These are phyloP conservation scores for Danionella dracula DNA, from an alignment of 2,797 vertebrate species.

Conservation along the genomic window DNA sequence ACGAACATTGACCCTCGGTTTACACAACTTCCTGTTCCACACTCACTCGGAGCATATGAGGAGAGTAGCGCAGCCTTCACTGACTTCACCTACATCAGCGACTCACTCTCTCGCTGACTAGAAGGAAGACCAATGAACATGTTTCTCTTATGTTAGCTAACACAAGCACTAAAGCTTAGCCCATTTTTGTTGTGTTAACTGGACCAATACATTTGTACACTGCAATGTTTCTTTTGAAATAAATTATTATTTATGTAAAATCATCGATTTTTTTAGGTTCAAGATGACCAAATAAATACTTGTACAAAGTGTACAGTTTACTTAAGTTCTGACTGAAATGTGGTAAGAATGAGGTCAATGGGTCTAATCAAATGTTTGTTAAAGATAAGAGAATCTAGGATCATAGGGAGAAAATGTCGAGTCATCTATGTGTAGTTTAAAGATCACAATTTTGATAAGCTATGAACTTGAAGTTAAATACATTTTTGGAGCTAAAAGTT, in stretches of 20 bases:
- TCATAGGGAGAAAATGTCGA: neutral
- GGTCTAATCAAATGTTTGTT: neutral
- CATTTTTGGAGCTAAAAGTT: too few species aligned
- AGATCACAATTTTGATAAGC: too few species aligned
- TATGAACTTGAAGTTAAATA: too few species aligned
- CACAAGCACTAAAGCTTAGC: neutral
- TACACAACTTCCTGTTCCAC: conserved; percentile 62
- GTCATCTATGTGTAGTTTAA: too few species aligned
- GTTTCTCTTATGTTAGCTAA: neutral
- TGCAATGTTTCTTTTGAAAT: conserved; percentile 7
- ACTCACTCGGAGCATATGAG: conserved; percentile 56
- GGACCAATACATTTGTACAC: conserved; percentile 27
- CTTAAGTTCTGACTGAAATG: neutral
- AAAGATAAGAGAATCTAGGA: too few species aligned
- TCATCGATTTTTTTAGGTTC: conserved; percentile 2
- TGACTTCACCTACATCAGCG: conserved; percentile 67
- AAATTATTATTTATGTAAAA: too few species aligned
- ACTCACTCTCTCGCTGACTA: conserved; percentile 4
- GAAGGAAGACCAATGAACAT: conserved; percentile 8
- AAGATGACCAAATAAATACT: neutral
- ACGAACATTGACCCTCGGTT: conserved; percentile 70
- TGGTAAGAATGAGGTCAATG: neutral
- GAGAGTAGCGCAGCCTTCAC: conserved; percentile 50
- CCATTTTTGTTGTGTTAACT: neutral
- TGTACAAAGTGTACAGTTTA: neutral